Conservation (phyloP, 2,113 vertebrate species). For the Pipa parva region DNA sequence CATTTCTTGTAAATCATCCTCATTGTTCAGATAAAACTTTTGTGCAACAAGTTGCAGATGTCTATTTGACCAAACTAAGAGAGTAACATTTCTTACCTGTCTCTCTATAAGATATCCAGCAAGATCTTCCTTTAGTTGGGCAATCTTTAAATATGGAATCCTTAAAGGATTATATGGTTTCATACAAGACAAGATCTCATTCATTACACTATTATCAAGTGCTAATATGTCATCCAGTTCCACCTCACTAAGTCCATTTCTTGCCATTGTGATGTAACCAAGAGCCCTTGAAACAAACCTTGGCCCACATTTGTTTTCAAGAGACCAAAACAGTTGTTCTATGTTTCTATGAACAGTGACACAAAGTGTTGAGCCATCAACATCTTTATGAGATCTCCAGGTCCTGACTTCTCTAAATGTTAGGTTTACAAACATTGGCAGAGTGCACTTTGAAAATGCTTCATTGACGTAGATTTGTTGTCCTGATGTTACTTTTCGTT, state of each 20-base stretch:
- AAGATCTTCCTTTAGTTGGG: constrained; percentile 90
- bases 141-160: constrained; percentile 86
- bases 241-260: constrained; percentile 88
- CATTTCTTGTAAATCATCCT: constrained; percentile 88
- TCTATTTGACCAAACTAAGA: constrained; percentile 95
- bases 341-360: constrained; percentile 95
- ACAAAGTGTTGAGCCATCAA: constrained; percentile 87
- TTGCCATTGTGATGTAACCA: constrained; percentile 95
- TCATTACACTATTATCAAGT: constrained; percentile 89
- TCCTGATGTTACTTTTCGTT: constrained; percentile 95
- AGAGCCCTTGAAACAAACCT: constrained; percentile 85
- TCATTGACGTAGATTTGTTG: constrained; percentile 98
- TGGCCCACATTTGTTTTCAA: constrained; percentile 85
- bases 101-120: constrained; percentile 89
- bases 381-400: constrained; percentile 96
- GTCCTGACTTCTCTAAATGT: constrained; percentile 91
- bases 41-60: constrained; percentile 94
- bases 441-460: constrained; percentile 89
- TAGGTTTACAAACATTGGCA: constrained; percentile 97
- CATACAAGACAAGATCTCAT: constrained; percentile 73
- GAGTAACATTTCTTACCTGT: constrained; percentile 84
- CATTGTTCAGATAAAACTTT: constrained; percentile 88
- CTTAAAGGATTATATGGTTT: constrained; percentile 81
- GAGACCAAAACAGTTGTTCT: constrained; percentile 90
- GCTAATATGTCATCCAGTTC: constrained; percentile 94